A percentile compares a stretch with the other conserved stretches of the same genome.
Evolutionary conservation across 2,888 invertebrate species (phyloP).

Genomic region (Cryptus armator): DNA sequence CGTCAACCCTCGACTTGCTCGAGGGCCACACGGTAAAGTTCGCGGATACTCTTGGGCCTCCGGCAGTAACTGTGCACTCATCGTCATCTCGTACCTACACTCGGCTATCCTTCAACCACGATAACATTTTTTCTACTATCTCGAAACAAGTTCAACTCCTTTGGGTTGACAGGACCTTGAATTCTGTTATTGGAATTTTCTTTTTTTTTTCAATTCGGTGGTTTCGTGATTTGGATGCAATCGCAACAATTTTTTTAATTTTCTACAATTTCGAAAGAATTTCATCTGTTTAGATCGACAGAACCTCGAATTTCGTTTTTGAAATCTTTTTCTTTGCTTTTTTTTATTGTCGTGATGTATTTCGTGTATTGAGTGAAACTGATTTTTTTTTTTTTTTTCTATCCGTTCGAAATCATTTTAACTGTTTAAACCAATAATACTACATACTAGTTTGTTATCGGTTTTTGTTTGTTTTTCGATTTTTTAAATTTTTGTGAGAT

Average conservation of each 20-base stretch:
- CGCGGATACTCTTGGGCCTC: constrained; percentile 34
- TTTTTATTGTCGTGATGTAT: no score
- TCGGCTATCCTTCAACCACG: background rate
- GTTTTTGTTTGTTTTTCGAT: background rate
- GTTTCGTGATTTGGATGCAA: background rate
- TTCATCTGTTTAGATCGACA: no score
- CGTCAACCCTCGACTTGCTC: constrained; percentile 38
- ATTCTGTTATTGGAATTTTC: background rate
- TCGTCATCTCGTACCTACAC: background rate
- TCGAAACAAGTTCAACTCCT: no score
- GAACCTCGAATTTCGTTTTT: no score
- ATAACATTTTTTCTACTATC: background rate
- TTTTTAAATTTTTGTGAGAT: background rate
- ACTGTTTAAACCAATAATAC: no score
- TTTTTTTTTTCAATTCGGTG: background rate
- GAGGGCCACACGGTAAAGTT: constrained; percentile 57
- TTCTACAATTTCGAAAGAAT: no score
- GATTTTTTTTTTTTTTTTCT: no score
- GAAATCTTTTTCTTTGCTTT: no score
- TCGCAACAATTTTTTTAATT: background rate
- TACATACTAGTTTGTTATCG: background rate
- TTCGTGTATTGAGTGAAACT: no score
- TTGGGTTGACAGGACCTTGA: constrained; percentile 14
- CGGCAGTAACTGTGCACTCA: constrained; percentile 6
- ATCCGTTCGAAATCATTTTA: no score